Conservation (phyloP, 23 tunicate genomes). For the Styela clava region DNA sequence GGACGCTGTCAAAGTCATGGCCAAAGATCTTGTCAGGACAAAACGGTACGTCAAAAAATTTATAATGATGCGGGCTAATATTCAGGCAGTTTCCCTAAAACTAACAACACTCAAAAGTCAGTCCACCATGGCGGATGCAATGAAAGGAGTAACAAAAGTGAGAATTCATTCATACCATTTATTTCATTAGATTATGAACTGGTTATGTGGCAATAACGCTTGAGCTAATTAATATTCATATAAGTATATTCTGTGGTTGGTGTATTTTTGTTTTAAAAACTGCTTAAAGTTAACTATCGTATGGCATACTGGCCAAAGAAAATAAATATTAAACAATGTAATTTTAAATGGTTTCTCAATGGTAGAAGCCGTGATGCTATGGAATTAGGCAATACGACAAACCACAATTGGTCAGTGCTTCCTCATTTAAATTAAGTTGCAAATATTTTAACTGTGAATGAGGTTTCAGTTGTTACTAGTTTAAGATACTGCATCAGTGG, state of each 20-base stretch:
- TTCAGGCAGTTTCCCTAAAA: constrained; percentile 91
- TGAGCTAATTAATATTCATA: not conserved
- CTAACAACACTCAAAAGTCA: constrained; percentile 87
- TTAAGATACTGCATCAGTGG: too few species aligned
- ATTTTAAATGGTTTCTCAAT: too few species aligned
- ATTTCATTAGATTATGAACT: not conserved
- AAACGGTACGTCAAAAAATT: constrained; percentile 88
- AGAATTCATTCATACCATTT: not conserved
- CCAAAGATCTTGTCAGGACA: constrained; percentile 95
- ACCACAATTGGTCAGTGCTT: too few species aligned
- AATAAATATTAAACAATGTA: too few species aligned
- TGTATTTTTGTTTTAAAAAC: too few species aligned
- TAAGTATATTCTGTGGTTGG: not conserved
- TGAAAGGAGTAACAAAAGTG: constrained; percentile 99
- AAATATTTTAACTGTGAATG: too few species aligned
- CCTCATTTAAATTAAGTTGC: too few species aligned
- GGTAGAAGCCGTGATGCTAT: too few species aligned
- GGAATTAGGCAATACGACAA: too few species aligned
- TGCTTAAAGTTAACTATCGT: too few species aligned
- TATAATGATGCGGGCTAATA: constrained; percentile 95
- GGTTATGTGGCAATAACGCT: not conserved
- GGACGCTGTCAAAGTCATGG: constrained; percentile 99
- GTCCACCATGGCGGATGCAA: constrained; percentile 95
- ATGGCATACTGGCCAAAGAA: too few species aligned
- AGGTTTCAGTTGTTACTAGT: too few species aligned